Evolutionary conservation across 2,888 invertebrate species (phyloP).

Genomic region (Physocephala rufipes): DNA sequence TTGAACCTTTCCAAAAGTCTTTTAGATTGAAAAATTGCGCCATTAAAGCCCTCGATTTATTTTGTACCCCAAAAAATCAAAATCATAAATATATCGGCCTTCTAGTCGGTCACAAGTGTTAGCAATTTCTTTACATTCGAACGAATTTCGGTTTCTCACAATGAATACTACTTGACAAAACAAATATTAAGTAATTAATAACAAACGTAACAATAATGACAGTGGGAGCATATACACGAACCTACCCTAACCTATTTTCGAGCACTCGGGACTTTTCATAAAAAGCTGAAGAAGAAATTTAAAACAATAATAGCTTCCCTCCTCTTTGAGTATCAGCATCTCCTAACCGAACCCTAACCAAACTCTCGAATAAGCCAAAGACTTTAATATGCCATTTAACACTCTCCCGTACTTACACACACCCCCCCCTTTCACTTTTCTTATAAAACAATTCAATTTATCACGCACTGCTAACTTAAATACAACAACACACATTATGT

Average conservation of each 20-base stretch:
- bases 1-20: too few relatives aligned
- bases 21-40: slow-evolving; percentile 8
- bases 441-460: background rate
- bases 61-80: background rate
- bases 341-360: too few relatives aligned
- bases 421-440: background rate
- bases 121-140: background rate
- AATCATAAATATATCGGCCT: slow-evolving; percentile 9
- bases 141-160: slow-evolving; percentile 42
- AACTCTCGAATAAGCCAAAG: too few relatives aligned
- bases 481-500: background rate
- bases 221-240: background rate
- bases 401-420: too few relatives aligned
- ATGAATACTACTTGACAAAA: background rate
- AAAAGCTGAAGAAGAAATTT: too few relatives aligned
- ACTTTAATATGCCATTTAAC: too few relatives aligned
- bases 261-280: too few relatives aligned
- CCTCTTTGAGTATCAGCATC: too few relatives aligned
- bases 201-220: slow-evolving; percentile 32
- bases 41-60: slow-evolving; percentile 12
- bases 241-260: too few relatives aligned
- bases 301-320: too few relatives aligned
- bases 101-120: background rate
- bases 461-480: background rate
- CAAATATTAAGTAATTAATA: background rate